phyloP scores from a whole-genome alignment of 2,797 vertebrate species.

The Rhyacichthys aspro region DNA sequence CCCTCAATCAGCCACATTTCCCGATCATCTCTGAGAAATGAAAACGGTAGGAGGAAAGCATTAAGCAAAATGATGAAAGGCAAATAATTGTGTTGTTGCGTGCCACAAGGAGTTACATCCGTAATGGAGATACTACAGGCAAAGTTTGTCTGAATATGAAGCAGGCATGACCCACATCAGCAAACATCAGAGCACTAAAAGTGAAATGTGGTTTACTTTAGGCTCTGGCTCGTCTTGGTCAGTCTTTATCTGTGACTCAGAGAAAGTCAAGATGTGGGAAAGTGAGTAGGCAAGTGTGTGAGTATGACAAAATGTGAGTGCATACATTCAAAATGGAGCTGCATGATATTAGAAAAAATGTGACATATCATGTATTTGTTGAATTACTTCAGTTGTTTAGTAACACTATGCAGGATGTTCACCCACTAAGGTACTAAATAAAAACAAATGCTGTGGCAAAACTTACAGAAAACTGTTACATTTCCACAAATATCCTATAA shows the following conservation, averaged over 20 bases:
- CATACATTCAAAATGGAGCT: constrained; percentile 30
- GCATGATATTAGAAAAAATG: neutral
- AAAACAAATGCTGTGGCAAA: too few species aligned
- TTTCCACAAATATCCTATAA: too few species aligned
- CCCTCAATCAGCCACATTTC: constrained; percentile 38
- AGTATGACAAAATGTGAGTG: constrained; percentile 28
- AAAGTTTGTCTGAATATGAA: constrained; percentile 56
- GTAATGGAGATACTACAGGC: constrained; percentile 29
- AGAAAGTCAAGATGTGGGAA: constrained; percentile 60
- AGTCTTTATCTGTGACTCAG: constrained; percentile 53
- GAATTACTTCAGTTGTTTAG: too few species aligned
- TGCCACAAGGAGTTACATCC: constrained; percentile 33
- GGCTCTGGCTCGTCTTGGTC: constrained; percentile 42
- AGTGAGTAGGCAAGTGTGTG: constrained; percentile 37
- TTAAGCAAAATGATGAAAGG: constrained; percentile 53
- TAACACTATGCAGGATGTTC: too few species aligned
- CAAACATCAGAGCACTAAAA: constrained; percentile 44
- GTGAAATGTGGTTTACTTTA: constrained; percentile 41
- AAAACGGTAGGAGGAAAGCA: constrained; percentile 33
- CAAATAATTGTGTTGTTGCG: constrained; percentile 30
- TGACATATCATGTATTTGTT: neutral
- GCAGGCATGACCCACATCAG: constrained; percentile 58
- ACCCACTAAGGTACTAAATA: too few species aligned
- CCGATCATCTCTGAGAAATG: constrained; percentile 46
- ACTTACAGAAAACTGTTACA: too few species aligned